phyloP scores from a whole-genome alignment of 2,888 invertebrate genomes.

The Caradrina clavipalpis region DNA sequence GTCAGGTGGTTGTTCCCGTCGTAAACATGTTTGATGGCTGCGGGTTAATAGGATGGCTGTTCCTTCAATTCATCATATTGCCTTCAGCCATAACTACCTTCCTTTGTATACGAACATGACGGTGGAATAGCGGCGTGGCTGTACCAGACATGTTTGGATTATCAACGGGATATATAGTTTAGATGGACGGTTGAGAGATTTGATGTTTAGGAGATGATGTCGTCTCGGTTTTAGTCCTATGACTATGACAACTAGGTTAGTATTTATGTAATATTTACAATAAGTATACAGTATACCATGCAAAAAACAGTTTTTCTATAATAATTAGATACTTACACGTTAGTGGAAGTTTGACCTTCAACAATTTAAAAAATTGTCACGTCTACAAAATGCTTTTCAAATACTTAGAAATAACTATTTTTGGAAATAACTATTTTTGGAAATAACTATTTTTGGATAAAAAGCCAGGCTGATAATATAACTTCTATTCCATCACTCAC shows the following conservation, averaged over 20 bases:
- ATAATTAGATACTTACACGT: too few species aligned
- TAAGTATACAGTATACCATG: too few species aligned
- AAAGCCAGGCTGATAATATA: not conserved
- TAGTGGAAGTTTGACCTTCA: too few species aligned
- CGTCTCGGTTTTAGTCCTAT: not conserved
- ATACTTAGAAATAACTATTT: not conserved
- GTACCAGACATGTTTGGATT: constrained; percentile 31
- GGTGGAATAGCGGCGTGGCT: constrained; percentile 11
- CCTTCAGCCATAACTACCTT: constrained; percentile 37
- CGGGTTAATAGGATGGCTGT: constrained; percentile 53
- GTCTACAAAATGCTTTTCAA: too few species aligned
- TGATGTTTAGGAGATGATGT: not conserved
- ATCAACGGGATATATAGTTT: not conserved
- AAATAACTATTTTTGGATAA: not conserved
- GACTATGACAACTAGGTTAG: too few species aligned
- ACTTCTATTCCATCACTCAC: not conserved
- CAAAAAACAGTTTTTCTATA: too few species aligned
- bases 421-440: not conserved
- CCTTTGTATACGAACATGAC: constrained; percentile 36
- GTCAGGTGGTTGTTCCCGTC: constrained; percentile 45
- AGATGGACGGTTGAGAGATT: not conserved
- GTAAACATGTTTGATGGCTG: constrained; percentile 55
- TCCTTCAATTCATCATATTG: constrained; percentile 54
- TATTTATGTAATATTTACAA: too few species aligned
- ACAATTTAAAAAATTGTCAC: too few species aligned